These are phyloP conservation scores for Malthinus seriepunctatus DNA, from an alignment of 2,888 invertebrate genomes.

Conservation along the genomic window DNA sequence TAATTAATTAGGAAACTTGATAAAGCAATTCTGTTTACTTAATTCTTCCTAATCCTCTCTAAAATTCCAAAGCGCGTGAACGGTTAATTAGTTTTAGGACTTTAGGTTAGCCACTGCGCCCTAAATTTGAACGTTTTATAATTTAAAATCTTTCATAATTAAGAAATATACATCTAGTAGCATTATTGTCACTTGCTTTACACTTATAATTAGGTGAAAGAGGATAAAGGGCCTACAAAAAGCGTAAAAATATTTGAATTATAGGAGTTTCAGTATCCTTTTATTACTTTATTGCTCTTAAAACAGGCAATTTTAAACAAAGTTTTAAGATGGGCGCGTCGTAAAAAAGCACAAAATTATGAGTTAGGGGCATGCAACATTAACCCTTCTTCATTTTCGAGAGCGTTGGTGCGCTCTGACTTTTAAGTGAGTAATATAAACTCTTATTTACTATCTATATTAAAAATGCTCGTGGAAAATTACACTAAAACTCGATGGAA, in stretches of 20 bases:
- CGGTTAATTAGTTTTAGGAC: conserved; percentile 21
- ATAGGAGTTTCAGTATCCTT: conserved; percentile 29
- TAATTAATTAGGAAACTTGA: no score
- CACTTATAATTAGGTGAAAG: conserved; percentile 27
- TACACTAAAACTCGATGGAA: conserved; percentile 1
- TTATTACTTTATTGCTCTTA: conserved; percentile 29
- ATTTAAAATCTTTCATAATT: conserved; percentile 23
- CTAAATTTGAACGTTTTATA: conserved; percentile 18
- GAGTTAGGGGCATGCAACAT: conserved; percentile 28
- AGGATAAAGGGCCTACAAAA: conserved; percentile 19
- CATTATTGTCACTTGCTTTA: conserved; percentile 23
- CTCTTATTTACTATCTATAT: conserved; percentile 25
- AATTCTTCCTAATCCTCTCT: conserved; percentile 11
- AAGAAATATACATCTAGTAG: conserved; percentile 25
- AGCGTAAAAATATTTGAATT: conserved; percentile 29
- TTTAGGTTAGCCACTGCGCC: conserved; percentile 16
- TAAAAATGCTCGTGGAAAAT: conserved; percentile 6
- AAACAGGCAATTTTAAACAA: conserved; percentile 31
- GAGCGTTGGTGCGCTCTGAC: conserved; percentile 21
- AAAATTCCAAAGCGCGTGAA: conserved; percentile 12
- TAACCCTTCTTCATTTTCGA: conserved; percentile 29
- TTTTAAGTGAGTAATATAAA: conserved; percentile 25
- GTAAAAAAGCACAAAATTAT: conserved; percentile 29
- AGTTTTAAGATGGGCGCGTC: conserved; percentile 28
- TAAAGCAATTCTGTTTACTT: conserved; percentile 3